Percentiles rank a stretch among this genome's conserved stretches.
Conservation (phyloP, 2,797 vertebrate genomes). For the Botia kubotai region DNA sequence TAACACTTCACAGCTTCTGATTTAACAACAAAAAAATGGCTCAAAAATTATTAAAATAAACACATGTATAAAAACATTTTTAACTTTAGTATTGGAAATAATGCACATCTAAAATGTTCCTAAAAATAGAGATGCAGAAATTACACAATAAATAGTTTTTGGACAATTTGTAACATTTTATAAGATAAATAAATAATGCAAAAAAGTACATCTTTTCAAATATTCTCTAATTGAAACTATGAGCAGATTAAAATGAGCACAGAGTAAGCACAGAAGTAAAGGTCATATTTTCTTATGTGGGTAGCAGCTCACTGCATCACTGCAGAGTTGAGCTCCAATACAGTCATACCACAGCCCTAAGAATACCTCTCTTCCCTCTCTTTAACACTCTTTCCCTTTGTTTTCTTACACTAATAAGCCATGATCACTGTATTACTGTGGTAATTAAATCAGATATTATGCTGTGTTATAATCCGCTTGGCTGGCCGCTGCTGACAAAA, state of each 20-base stretch:
- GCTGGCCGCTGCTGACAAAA: conserved; percentile 73
- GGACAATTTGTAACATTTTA: background rate
- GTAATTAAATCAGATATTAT: conserved; percentile 85
- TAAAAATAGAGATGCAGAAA: background rate
- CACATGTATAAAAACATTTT: too few species aligned
- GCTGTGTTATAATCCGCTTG: conserved; percentile 78
- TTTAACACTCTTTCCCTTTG: conserved; percentile 56
- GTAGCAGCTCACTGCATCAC: conserved; percentile 1
- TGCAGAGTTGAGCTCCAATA: background rate
- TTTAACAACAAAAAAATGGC: background rate
- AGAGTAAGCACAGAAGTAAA: conserved; percentile 1
- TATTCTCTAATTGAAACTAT: background rate
- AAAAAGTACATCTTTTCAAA: background rate
- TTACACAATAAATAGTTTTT: background rate
- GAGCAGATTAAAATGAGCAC: background rate
- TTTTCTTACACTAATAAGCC: conserved; percentile 75
- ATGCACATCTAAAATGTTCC: background rate
- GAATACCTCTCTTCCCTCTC: background rate
- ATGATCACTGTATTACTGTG: conserved; percentile 80
- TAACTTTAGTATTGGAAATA: background rate
- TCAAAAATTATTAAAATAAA: background rate
- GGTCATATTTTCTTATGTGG: conserved; percentile 33
- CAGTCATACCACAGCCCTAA: background rate
- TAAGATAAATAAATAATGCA: background rate
- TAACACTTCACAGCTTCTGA: background rate